Base-by-base conservation (phyloP, 2,888 invertebrate species). In the Rotaria socialis region DNA sequence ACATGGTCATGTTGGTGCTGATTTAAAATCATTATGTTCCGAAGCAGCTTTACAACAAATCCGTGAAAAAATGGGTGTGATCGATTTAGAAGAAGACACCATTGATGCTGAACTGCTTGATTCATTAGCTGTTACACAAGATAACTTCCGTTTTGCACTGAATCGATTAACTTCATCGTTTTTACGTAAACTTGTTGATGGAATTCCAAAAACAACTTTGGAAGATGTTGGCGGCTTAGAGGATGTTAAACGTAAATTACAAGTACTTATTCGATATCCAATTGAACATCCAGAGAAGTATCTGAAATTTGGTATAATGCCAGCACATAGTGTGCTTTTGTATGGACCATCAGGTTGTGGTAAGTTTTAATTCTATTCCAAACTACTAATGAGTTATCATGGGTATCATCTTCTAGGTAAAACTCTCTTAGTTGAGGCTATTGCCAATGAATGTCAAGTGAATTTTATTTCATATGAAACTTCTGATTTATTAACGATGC, bases 271-370 rank as follows among this genome's bases (percentile, higher is more conserved):
- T 24, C 89, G 94, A 93, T 99, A 99, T 92, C 99, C 99, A 19
- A 98, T 99, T 87, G 98, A 99, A 92, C 98, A 99, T 93, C 99
- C 99, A 2, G 99, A 99, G 92, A 99, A 99, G 93, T 99, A 98
- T 93, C 94, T 99, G 90, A 99, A 99, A 93, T 99, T 99, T 91
- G 99, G 99, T 89, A 99, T 99, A 99, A 98, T 98, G 91, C 99
- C 99, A 22, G 97, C 97, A 7, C 94, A 98, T 89, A 99, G 99
- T 86, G 97, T 98, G 50, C 93, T 98, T 86, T 99, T 99, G 93
- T 99, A 99, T 90, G 99, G 99, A 0, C 98, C 98, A 86, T 98
- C 98, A 27, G 98, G 97, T 89, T 96, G 96, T 90, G 96, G 96
- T 94, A 52, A 52, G 16, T 52, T 52, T 11, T 14, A 16, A 52